Evolutionary conservation across 2,797 vertebrate genomes (phyloP).

Genomic region (Melopsittacus undulatus): DNA sequence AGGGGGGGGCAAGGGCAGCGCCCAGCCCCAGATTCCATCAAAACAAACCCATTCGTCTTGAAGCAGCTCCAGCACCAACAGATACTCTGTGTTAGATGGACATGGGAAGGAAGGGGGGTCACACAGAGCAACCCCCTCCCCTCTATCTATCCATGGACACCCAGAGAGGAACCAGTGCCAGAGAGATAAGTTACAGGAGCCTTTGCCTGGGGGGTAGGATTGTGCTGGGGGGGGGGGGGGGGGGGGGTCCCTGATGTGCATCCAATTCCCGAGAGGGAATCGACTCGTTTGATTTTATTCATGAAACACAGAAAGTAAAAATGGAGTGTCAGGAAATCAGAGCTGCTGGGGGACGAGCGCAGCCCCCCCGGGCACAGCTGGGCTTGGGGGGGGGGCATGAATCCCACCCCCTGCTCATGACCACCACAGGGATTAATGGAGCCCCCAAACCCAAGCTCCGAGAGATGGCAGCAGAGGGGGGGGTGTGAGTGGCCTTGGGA

Average conservation of each 20-base stretch:
- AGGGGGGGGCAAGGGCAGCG: background rate
- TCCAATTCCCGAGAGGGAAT: slow-evolving; percentile 41
- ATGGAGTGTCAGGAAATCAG: slow-evolving; percentile 59
- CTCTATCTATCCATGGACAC: background rate
- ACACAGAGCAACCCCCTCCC: background rate
- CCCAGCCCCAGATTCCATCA: slow-evolving; percentile 35
- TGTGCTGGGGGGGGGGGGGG: background rate
- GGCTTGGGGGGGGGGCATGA: background rate
- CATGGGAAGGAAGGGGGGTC: background rate
- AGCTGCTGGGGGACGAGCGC: slow-evolving; percentile 19
- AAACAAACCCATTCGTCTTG: slow-evolving; percentile 62
- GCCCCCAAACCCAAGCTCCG: background rate
- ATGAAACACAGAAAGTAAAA: slow-evolving; percentile 65
- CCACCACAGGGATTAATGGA: background rate
- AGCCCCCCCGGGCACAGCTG: background rate
- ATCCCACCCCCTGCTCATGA: background rate
- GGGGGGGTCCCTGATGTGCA: slow-evolving; percentile 2
- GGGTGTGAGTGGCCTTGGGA: background rate
- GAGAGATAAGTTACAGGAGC: background rate
- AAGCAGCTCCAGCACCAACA: slow-evolving; percentile 50
- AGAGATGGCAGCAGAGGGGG: background rate
- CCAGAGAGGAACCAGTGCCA: background rate
- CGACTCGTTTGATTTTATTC: slow-evolving; percentile 57
- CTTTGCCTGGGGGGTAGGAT: background rate
- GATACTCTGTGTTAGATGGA: slow-evolving; percentile 45